Evolutionary conservation across 2,888 invertebrate species (phyloP).

Genomic region (Anaspis maculata): DNA sequence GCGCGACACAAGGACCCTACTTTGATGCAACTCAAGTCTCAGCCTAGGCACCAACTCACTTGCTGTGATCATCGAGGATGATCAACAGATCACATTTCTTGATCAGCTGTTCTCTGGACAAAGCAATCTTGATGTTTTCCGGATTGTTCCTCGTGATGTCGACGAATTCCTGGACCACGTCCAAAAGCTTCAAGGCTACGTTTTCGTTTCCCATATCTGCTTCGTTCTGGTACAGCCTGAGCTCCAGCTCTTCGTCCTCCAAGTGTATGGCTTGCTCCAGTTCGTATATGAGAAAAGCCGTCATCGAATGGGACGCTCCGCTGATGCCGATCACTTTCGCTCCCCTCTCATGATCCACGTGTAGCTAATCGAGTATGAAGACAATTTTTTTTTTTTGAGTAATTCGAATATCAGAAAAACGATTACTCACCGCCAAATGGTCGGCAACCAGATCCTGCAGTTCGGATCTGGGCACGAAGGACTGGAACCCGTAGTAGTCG

Average conservation of each 20-base stretch:
- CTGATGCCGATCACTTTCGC: conserved; percentile 21
- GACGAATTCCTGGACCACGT: conserved; percentile 22
- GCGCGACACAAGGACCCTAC: not conserved
- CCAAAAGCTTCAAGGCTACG: conserved; percentile 17
- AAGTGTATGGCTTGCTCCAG: conserved; percentile 25
- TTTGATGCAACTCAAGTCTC: conserved; percentile 1
- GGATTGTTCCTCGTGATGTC: conserved; percentile 9
- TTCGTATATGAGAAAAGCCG: conserved; percentile 28
- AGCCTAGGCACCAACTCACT: conserved; percentile 14
- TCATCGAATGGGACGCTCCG: conserved; percentile 26
- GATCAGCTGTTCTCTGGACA: conserved; percentile 44
- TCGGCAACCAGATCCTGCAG: conserved; percentile 5
- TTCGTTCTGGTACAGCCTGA: conserved; percentile 30
- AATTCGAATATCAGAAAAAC: conserved; percentile 5
- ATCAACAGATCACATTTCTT: conserved; percentile 47
- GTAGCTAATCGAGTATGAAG: too few species aligned
- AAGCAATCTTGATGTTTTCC: conserved; percentile 31
- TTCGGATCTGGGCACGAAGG: conserved; percentile 12
- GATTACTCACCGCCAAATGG: conserved; percentile 14
- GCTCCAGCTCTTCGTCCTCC: conserved; percentile 22
- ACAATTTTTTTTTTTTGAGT: not conserved
- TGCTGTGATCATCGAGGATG: conserved; percentile 42
- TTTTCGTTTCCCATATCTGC: conserved; percentile 15
- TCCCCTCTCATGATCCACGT: too few species aligned
- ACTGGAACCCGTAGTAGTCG: conserved; percentile 48